Conservation (phyloP, 2,888 invertebrate species). For the Pachliopta kotzebuea region DNA sequence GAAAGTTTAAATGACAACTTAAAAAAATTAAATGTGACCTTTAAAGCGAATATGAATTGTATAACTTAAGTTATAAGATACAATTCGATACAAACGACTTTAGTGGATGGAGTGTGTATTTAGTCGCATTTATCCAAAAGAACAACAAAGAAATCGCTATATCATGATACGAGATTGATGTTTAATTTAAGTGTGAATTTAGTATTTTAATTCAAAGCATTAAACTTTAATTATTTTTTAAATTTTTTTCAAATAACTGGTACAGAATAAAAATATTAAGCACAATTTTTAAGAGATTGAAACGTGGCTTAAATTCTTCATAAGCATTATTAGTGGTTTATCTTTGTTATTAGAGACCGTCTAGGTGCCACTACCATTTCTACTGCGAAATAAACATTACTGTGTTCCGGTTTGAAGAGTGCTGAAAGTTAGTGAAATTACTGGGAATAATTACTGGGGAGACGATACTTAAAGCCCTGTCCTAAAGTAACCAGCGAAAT, state of each 20-base stretch:
- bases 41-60: slow-evolving; percentile 1
- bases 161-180: slow-evolving; percentile 15
- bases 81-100: background rate
- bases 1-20: slow-evolving; percentile 37
- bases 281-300: background rate
- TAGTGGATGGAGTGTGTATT: slow-evolving; percentile 13
- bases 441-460: too few species aligned
- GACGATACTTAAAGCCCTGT: too few species aligned
- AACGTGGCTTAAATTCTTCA: background rate
- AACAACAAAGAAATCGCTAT: slow-evolving; percentile 19
- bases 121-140: slow-evolving; percentile 17
- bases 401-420: too few species aligned
- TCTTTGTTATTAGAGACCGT: too few species aligned
- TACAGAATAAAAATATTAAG: background rate
- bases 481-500: too few species aligned
- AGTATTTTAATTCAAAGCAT: background rate
- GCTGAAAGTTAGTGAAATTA: too few species aligned
- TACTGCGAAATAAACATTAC: too few species aligned
- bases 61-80: background rate
- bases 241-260: background rate
- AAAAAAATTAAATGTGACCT: background rate
- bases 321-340: too few species aligned
- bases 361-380: too few species aligned
- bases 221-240: background rate
- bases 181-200: slow-evolving; percentile 2